Evolutionary conservation across 2,888 invertebrate genomes (phyloP).

Genomic region (Polylopha cassiicola): DNA sequence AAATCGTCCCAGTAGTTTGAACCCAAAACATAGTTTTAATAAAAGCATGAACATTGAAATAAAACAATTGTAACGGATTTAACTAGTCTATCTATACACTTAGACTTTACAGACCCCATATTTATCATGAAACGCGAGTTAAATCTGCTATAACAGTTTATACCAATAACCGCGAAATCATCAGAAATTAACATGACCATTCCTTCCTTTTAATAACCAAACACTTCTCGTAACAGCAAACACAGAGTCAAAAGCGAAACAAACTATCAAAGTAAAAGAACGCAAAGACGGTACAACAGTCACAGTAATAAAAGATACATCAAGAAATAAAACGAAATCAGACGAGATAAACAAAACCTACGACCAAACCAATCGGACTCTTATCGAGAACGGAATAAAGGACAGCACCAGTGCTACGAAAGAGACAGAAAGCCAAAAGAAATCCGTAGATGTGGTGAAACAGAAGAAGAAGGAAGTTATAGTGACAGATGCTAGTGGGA

Average conservation of each 20-base stretch:
- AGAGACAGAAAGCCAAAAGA: background rate
- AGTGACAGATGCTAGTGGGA: conserved; percentile 3
- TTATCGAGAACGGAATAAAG: background rate
- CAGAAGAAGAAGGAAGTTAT: conserved; percentile 2
- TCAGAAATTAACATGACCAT: conserved; percentile 4
- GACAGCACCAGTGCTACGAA: conserved; percentile 1
- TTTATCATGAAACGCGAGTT: too few relatives aligned
- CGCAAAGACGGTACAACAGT: conserved; percentile 8
- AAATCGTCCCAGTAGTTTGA: too few relatives aligned
- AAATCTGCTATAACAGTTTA: too few relatives aligned
- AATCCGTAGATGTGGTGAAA: background rate
- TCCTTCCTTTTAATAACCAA: background rate
- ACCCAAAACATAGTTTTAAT: too few relatives aligned
- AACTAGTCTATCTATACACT: too few relatives aligned
- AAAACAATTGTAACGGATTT: too few relatives aligned
- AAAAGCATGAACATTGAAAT: too few relatives aligned
- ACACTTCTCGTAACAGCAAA: background rate
- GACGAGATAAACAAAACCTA: background rate
- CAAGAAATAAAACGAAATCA: background rate
- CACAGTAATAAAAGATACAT: conserved; percentile 3
- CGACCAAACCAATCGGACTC: conserved; percentile 5
- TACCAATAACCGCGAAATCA: too few relatives aligned
- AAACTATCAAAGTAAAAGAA: conserved; percentile 9
- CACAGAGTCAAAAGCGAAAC: background rate
- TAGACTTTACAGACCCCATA: too few relatives aligned